Base-by-base conservation (phyloP, 2,888 invertebrate genomes). In the Athalia cordata region DNA sequence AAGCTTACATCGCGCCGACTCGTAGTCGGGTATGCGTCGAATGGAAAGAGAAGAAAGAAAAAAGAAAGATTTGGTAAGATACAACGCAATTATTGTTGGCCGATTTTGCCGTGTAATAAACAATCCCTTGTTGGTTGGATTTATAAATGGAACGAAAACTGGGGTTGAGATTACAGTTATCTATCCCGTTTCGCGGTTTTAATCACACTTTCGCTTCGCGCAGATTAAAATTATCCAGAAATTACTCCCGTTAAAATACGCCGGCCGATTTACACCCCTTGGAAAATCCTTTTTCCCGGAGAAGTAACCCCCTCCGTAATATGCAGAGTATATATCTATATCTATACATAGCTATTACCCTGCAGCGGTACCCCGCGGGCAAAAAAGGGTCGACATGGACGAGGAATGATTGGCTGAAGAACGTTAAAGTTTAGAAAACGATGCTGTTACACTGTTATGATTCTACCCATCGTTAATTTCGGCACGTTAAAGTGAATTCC, bases 201-300 rank as follows among this genome's bases (percentile, higher is more conserved):
- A 75, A 75, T 62, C 75, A 61, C 75, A 75, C 61, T 64, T 75
- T 75, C 49, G 66, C 47, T 45, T 47, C 62, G 29, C 45, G 29
- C 72, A 52, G 75, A 75, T 75, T 61, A 64, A 75, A 75, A 75
- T 75, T 75, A 75, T 75, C 64, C 64, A 62, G 75, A 75, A 75
- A 75, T 75, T 75, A 75, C 62, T 75, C 43, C 55, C 59, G 72
- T 61, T 61, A 61, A 72, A 72, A 68, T 68, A 72, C 72, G 72
- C 49, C 45, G 59, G 75, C 11, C 75, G 55, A 50, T 75, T 75
- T 75, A 57, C 57, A 57, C 72, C 72, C 72, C 7, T 57, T 9
- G 11, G 72, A 72, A 55, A 52, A 68, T 43, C 13, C 8, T 68
- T 68, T 68, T 68, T 55, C 72, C 9, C 15, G 13, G 59, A 13